Evolutionary conservation across 2,797 vertebrate species (phyloP).

Genomic region (Cyprinodon diabolis): DNA sequence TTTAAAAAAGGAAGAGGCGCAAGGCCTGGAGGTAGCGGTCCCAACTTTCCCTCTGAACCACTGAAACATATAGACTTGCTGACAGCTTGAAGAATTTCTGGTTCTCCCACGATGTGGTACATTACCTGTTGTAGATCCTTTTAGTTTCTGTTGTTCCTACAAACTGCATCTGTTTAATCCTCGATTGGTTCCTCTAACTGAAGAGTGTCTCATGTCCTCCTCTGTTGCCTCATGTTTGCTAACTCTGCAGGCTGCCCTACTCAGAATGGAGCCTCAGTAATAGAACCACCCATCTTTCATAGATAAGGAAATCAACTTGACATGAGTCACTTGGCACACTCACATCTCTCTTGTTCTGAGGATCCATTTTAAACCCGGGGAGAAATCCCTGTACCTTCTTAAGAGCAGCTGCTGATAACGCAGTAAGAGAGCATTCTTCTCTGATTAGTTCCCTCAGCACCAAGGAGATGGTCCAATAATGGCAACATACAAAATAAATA

Average conservation of each 20-base stretch:
- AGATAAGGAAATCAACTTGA: slow-evolving; percentile 83
- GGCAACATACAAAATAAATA: slow-evolving; percentile 51
- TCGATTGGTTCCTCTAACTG: background rate
- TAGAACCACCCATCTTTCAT: slow-evolving; percentile 64
- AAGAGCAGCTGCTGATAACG: slow-evolving; percentile 75
- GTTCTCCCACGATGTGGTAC: background rate
- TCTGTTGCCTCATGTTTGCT: slow-evolving; percentile 8
- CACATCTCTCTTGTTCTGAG: slow-evolving; percentile 65
- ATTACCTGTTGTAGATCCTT: background rate
- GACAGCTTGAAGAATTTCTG: background rate
- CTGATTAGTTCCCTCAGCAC: slow-evolving; percentile 60
- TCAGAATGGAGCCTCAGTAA: slow-evolving; percentile 33
- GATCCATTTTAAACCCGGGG: slow-evolving; percentile 75
- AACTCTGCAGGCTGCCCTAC: slow-evolving; percentile 9
- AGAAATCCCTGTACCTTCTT: slow-evolving; percentile 64
- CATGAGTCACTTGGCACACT: slow-evolving; percentile 68
- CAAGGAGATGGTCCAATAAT: slow-evolving; percentile 68
- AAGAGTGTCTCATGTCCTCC: background rate
- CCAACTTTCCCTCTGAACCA: slow-evolving; percentile 40
- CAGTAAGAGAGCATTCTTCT: slow-evolving; percentile 71
- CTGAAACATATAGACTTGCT: background rate
- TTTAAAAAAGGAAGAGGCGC: slow-evolving; percentile 44
- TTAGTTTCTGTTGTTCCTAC: background rate
- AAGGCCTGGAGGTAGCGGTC: slow-evolving; percentile 53
- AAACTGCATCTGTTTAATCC: background rate